phyloP scores from a whole-genome alignment of 2,113 vertebrate species.

The Cinclus cinclus region DNA sequence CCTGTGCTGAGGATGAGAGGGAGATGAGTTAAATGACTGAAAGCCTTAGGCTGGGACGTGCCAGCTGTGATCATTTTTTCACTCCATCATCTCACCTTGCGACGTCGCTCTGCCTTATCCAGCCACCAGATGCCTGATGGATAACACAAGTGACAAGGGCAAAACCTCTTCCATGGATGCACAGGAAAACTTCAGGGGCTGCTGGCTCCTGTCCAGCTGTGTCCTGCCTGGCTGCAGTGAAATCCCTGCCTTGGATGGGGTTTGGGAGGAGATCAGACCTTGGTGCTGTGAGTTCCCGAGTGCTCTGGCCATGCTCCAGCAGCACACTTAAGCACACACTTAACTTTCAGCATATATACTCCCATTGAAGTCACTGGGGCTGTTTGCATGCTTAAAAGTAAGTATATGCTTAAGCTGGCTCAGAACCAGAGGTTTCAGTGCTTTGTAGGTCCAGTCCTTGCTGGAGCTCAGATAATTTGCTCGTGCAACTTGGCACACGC shows the following conservation, averaged over 20 bases:
- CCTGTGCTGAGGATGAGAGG: not conserved
- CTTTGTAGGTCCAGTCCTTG: constrained; percentile 23
- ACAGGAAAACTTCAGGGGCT: constrained; percentile 49
- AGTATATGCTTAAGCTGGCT: constrained; percentile 44
- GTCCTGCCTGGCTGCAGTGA: constrained; percentile 2
- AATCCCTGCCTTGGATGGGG: not conserved
- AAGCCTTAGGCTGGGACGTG: constrained; percentile 58
- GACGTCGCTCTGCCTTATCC: constrained; percentile 69
- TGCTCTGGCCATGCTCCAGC: not conserved
- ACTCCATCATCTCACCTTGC: constrained; percentile 80
- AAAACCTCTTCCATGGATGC: constrained; percentile 68
- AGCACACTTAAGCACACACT: constrained; percentile 13
- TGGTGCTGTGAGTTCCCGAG: not conserved
- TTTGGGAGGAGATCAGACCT: not conserved
- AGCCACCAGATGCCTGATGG: constrained; percentile 75
- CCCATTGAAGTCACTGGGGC: not conserved
- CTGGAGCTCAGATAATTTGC: constrained; percentile 29
- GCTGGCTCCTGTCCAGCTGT: constrained; percentile 47
- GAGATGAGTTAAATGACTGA: constrained; percentile 67
- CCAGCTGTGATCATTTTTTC: constrained; percentile 70
- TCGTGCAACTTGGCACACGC: not conserved
- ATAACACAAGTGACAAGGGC: constrained; percentile 82
- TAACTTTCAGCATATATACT: not conserved
- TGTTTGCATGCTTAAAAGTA: constrained; percentile 5
- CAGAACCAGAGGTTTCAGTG: constrained; percentile 19